A percentile compares a stretch with the other conserved stretches of the same genome.
Conservation (phyloP, 1,140 invertebrate genomes). For the Monomorium pharaonis region DNA sequence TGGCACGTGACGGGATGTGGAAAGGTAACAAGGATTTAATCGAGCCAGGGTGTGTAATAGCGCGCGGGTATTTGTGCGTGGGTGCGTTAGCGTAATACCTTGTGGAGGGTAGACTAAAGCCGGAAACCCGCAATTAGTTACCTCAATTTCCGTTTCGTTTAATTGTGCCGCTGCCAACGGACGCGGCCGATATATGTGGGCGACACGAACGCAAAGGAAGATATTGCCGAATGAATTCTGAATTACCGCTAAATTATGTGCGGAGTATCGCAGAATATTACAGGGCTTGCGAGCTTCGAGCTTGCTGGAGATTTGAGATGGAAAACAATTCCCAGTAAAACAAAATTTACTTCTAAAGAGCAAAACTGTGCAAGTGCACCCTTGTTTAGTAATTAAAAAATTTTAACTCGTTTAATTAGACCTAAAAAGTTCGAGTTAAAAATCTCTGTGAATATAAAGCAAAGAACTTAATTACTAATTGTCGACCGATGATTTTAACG, state of each 20-base stretch:
- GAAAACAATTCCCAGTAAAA: neutral
- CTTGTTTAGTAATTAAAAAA: neutral
- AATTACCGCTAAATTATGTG: slow-evolving; percentile 25
- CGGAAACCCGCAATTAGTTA: slow-evolving; percentile 60
- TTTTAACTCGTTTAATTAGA: neutral
- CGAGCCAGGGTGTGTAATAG: neutral
- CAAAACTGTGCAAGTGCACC: neutral
- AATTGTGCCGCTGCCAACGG: slow-evolving; percentile 34
- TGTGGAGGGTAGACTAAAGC: slow-evolving; percentile 3
- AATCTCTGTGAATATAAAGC: neutral
- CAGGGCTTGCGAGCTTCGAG: too few relatives aligned
- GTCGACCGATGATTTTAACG: neutral
- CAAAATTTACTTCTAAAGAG: neutral
- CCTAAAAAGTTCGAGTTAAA: neutral
- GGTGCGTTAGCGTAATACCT: slow-evolving; percentile 20
- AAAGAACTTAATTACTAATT: neutral
- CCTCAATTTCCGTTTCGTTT: slow-evolving; percentile 66
- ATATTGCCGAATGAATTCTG: slow-evolving; percentile 47
- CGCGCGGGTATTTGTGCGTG: neutral
- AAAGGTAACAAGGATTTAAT: slow-evolving; percentile 37
- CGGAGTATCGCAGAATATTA: neutral
- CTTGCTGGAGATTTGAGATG: too few relatives aligned
- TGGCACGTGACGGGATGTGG: slow-evolving; percentile 19
- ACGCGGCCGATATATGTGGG: neutral
- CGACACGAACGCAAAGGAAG: neutral